These are phyloP conservation scores for Clistopyga incitator DNA, from an alignment of 2,888 invertebrate genomes.

Conservation along the genomic window DNA sequence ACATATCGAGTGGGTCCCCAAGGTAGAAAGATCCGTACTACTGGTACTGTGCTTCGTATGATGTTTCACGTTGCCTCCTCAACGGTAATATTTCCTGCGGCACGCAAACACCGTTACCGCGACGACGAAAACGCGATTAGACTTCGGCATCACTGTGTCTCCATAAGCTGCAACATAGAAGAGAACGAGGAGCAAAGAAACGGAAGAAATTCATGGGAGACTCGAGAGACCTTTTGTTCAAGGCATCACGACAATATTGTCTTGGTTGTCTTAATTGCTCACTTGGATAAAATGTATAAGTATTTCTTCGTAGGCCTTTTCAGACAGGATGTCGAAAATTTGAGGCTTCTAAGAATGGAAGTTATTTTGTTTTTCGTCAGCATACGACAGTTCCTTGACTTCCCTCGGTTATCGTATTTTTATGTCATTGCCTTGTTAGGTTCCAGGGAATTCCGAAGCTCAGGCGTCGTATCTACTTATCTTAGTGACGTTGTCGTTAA, in stretches of 20 bases:
- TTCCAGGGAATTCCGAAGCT: background rate
- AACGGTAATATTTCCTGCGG: slow-evolving; percentile 76
- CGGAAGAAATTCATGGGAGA: background rate
- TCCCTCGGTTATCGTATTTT: background rate
- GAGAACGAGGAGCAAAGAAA: background rate
- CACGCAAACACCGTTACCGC: slow-evolving; percentile 75
- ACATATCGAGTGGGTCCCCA: slow-evolving; percentile 26
- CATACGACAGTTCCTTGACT: slow-evolving; percentile 5
- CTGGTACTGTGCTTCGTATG: slow-evolving; percentile 40
- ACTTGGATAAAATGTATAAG: background rate
- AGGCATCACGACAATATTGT: background rate
- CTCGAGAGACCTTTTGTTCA: background rate
- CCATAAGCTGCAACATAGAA: background rate
- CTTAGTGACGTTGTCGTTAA: slow-evolving; percentile 5
- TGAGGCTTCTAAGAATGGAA: background rate
- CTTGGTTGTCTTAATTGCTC: background rate
- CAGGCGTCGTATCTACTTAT: slow-evolving; percentile 10
- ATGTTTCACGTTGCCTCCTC: slow-evolving; percentile 64
- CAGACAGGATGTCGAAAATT: background rate
- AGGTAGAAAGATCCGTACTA: slow-evolving; percentile 1
- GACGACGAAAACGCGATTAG: slow-evolving; percentile 70
- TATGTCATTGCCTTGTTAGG: slow-evolving; percentile 7
- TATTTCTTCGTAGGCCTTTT: background rate
- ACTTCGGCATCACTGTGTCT: slow-evolving; percentile 40
- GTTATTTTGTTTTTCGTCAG: background rate